Percentiles rank a stretch among this genome's conserved stretches.
phyloP scores from a whole-genome alignment of 2,888 invertebrate species.

The Melikaiella ostensackeni region DNA sequence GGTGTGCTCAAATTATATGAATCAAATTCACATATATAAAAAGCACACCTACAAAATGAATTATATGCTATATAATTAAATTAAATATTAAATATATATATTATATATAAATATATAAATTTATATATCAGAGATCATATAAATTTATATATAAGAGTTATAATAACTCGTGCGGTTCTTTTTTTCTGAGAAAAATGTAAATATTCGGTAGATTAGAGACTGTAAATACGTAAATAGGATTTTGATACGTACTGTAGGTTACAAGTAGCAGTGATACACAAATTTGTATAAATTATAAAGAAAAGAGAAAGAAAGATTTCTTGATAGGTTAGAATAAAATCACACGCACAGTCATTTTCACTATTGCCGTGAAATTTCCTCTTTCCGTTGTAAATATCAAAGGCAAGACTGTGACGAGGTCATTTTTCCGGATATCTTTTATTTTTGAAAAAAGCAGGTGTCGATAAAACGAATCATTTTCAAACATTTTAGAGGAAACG shows the following conservation, averaged over 20 bases:
- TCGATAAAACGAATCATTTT: not conserved
- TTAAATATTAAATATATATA: not conserved
- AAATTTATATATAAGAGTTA: constrained; percentile 51
- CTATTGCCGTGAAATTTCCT: constrained; percentile 8
- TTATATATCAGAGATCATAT: constrained; percentile 49
- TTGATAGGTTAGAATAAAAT: constrained; percentile 14
- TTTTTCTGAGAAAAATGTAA: constrained; percentile 56
- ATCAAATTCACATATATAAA: not conserved
- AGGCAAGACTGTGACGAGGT: constrained; percentile 31
- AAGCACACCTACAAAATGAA: constrained; percentile 12
- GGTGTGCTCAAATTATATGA: constrained; percentile 22
- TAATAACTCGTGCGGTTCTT: constrained; percentile 41
- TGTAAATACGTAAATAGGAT: constrained; percentile 67
- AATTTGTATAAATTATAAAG: constrained; percentile 32
- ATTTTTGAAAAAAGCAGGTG: not conserved
- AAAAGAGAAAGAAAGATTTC: constrained; percentile 3
- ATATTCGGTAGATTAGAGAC: constrained; percentile 59
- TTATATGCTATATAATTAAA: not conserved
- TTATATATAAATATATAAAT: constrained; percentile 52
- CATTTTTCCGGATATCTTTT: constrained; percentile 28
- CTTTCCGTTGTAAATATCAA: constrained; percentile 34
- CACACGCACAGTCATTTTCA: constrained; percentile 38
- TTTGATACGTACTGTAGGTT: constrained; percentile 65
- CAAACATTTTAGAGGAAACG: constrained; percentile 10
- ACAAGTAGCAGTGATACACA: constrained; percentile 40